Conservation (phyloP, 2,113 vertebrate genomes). For the Coracopsis vasa region DNA sequence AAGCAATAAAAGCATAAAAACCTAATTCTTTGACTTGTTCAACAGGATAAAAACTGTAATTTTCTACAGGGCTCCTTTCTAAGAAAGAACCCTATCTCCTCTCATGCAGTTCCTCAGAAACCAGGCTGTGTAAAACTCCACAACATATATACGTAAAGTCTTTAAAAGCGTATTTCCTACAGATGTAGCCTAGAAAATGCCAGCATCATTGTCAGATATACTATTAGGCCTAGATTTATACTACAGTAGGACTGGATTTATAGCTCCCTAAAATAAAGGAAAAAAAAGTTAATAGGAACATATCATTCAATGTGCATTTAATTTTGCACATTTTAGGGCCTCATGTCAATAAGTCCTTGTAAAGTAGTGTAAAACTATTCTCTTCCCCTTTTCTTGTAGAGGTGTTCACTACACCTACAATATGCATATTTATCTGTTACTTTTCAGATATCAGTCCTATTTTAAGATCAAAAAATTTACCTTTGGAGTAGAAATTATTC, state of each 20-base stretch:
- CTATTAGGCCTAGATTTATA: not conserved
- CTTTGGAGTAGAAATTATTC: not conserved
- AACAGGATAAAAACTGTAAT: not conserved
- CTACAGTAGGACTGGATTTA: not conserved
- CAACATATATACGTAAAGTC: too few species aligned
- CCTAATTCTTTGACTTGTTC: not conserved
- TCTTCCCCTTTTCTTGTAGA: not conserved
- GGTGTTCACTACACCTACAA: not conserved
- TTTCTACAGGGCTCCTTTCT: not conserved
- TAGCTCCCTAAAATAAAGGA: not conserved
- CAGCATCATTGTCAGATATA: not conserved
- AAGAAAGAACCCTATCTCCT: not conserved
- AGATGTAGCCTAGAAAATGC: not conserved
- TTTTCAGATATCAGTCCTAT: not conserved
- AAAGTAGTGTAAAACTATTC: not conserved
- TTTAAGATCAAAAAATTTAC: not conserved
- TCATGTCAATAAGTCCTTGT: not conserved
- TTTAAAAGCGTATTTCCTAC: not conserved
- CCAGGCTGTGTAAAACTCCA: not conserved
- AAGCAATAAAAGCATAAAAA: too few species aligned
- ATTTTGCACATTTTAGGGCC: not conserved
- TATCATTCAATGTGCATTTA: not conserved
- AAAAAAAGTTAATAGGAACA: not conserved
- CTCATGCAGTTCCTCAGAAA: not conserved
- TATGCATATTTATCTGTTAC: not conserved